Evolutionary conservation across 2,888 invertebrate species (phyloP).

Genomic region (Eilema griseolum): DNA sequence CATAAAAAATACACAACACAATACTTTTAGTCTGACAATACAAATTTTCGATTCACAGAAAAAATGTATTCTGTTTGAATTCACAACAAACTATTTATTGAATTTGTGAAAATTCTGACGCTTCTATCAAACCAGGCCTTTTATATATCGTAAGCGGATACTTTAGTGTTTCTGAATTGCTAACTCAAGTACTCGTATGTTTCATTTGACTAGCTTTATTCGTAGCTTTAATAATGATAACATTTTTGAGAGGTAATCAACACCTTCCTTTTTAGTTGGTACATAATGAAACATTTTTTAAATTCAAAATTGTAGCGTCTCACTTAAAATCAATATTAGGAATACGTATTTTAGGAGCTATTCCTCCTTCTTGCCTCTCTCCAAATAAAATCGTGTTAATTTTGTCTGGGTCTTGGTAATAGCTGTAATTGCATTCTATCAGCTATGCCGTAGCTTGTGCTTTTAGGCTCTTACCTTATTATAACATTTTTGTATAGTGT

Average conservation of each 20-base stretch:
- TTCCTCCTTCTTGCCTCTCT: too few relatives aligned
- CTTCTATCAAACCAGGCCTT: background rate
- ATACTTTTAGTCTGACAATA: background rate
- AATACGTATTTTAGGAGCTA: too few relatives aligned
- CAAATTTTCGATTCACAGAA: background rate
- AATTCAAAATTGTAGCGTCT: too few relatives aligned
- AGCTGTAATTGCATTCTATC: too few relatives aligned
- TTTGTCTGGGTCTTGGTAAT: too few relatives aligned
- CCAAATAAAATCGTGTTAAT: too few relatives aligned
- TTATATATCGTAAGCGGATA: constrained; percentile 8
- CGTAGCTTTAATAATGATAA: background rate
- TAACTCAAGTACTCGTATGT: background rate
- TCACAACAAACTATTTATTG: background rate
- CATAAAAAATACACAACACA: too few relatives aligned
- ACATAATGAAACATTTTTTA: too few relatives aligned
- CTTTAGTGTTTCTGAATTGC: background rate
- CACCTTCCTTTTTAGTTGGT: background rate
- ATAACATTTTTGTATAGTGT: background rate
- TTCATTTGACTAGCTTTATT: background rate
- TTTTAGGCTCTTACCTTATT: too few relatives aligned
- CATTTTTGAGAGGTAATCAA: background rate
- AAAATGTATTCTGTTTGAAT: background rate
- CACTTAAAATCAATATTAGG: too few relatives aligned
- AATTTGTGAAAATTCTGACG: background rate
- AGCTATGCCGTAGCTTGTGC: too few relatives aligned